Evolutionary conservation across 2,888 invertebrate genomes (phyloP).

Genomic region (Seira sanloemensis): DNA sequence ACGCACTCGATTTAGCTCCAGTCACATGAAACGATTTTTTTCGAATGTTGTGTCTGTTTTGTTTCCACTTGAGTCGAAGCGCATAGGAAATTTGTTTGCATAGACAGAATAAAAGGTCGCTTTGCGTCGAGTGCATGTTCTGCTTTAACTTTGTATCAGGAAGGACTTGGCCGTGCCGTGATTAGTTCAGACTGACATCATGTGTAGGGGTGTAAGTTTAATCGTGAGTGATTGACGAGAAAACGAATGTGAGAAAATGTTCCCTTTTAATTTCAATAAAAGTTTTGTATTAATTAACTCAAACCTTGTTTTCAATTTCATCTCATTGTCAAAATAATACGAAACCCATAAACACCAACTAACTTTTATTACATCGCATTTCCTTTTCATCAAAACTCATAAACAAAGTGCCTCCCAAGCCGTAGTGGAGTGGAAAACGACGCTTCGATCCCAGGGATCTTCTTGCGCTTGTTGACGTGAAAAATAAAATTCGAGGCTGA

Average conservation of each 20-base stretch:
- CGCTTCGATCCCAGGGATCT: not conserved
- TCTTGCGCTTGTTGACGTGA: not conserved
- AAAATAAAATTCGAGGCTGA: no score
- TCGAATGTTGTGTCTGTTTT: not conserved
- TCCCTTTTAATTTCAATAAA: not conserved
- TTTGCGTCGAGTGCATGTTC: not conserved
- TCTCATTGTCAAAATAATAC: slow-evolving; percentile 43
- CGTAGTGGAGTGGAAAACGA: not conserved
- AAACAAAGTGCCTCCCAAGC: not conserved
- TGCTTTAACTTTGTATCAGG: not conserved
- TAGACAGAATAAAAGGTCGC: not conserved
- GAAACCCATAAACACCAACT: not conserved
- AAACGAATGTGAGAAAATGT: not conserved
- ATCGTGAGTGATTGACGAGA: no score
- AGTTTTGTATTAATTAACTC: not conserved
- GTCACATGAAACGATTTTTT: not conserved
- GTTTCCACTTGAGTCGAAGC: not conserved
- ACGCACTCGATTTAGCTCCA: not conserved
- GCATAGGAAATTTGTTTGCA: not conserved
- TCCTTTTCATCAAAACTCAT: not conserved
- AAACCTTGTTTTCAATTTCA: slow-evolving; percentile 35
- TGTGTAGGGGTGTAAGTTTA: not conserved
- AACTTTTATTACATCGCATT: not conserved
- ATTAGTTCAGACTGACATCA: not conserved
- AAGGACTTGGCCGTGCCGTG: not conserved